A percentile compares a stretch with the other conserved stretches of the same genome.
Evolutionary conservation across 2,113 vertebrate species (phyloP).

Genomic region (Loxodonta africana): DNA sequence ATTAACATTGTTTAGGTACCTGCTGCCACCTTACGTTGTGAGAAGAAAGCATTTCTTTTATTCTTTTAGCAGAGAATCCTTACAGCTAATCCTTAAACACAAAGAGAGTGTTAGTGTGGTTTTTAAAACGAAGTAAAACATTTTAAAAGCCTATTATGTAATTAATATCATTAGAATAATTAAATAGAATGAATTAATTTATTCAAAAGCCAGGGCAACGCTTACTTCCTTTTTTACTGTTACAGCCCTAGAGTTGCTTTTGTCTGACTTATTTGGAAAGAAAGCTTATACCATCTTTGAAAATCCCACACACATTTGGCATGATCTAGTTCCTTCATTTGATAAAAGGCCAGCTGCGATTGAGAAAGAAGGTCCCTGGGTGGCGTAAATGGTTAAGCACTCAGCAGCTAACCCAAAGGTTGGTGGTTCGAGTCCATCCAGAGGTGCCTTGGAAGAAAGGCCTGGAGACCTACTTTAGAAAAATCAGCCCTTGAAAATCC

Average conservation of each 20-base stretch:
- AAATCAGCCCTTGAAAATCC: background rate
- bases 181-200: slow-evolving; percentile 48
- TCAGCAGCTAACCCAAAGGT: background rate
- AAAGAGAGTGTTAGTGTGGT: slow-evolving; percentile 48
- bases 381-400: background rate
- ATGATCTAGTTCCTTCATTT: background rate
- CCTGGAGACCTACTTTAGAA: background rate
- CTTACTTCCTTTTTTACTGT: background rate
- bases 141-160: background rate
- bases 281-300: background rate
- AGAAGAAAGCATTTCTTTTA: slow-evolving; percentile 12
- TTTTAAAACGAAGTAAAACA: slow-evolving; percentile 59
- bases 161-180: slow-evolving; percentile 63
- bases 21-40: background rate
- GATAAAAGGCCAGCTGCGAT: background rate
- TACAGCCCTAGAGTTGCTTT: background rate
- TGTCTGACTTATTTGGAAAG: slow-evolving; percentile 30
- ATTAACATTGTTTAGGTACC: background rate
- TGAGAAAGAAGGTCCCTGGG: background rate
- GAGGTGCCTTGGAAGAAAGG: background rate
- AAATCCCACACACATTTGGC: background rate
- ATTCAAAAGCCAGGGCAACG: slow-evolving; percentile 38
- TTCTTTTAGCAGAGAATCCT: slow-evolving; percentile 39
- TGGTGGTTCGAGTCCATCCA: background rate
- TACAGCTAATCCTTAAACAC: slow-evolving; percentile 58